These are phyloP conservation scores for Brachionus angularis DNA, from an alignment of 1,140 invertebrate genomes.

Conservation along the genomic window DNA sequence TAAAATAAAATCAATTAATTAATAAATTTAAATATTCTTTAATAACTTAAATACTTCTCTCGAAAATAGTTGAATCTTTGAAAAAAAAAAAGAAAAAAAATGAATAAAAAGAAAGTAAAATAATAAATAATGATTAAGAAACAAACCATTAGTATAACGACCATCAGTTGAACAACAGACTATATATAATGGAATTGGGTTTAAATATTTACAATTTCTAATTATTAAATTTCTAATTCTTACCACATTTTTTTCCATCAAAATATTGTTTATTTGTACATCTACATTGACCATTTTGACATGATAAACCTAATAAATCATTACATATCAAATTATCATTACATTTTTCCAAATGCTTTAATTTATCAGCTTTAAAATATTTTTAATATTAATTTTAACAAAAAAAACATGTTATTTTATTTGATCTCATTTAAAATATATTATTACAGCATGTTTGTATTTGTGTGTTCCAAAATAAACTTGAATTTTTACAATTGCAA, in stretches of 20 bases:
- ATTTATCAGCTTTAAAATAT: too few species aligned
- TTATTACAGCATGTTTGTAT: conserved; percentile 3
- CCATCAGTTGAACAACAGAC: background rate
- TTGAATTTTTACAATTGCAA: background rate
- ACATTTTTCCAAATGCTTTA: background rate
- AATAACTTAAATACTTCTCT: too few species aligned
- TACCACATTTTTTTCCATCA: background rate
- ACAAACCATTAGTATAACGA: background rate
- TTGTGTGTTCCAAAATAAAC: background rate
- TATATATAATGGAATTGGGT: too few species aligned
- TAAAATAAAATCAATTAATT: background rate
- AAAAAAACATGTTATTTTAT: too few species aligned
- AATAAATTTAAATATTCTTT: too few species aligned
- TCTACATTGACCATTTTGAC: background rate
- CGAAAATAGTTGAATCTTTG: too few species aligned
- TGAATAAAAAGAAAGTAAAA: background rate
- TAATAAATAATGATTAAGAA: background rate
- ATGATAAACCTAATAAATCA: background rate
- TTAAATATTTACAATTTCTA: background rate
- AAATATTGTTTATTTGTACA: background rate
- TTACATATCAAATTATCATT: background rate
- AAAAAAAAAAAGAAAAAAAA: background rate
- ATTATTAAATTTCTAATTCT: background rate
- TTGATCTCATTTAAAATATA: too few species aligned
- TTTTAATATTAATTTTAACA: too few species aligned